A percentile compares a stretch with the other conserved stretches of the same genome.
phyloP scores from a whole-genome alignment of 2,797 vertebrate genomes.

The Brotula barbata region DNA sequence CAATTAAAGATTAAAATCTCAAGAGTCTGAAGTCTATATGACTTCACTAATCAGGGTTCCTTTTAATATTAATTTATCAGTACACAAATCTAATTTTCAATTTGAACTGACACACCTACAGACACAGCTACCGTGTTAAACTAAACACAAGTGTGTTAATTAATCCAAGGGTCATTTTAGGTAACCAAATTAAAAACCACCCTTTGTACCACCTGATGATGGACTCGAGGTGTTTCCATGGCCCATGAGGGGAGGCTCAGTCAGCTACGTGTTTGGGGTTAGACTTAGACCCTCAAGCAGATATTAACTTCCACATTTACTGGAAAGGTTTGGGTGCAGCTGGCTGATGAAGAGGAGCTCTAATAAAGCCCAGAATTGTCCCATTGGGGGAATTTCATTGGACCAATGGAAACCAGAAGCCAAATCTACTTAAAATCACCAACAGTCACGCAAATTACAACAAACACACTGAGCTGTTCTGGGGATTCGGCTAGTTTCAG shows the following conservation, averaged over 20 bases:
- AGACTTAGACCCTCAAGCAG: not conserved
- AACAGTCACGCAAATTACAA: slow-evolving; percentile 3
- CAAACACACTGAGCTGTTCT: not conserved
- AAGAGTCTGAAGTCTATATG: too few species aligned
- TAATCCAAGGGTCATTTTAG: not conserved
- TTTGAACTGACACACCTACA: not conserved
- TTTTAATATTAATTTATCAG: not conserved
- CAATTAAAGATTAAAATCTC: too few species aligned
- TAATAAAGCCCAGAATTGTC: slow-evolving; percentile 15
- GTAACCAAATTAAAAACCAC: not conserved
- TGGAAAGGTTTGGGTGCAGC: slow-evolving; percentile 9
- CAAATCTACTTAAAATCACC: not conserved
- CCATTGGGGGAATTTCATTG: slow-evolving; percentile 9
- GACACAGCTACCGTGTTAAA: not conserved
- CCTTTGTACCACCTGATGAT: not conserved
- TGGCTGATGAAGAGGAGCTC: not conserved
- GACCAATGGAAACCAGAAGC: slow-evolving; percentile 5
- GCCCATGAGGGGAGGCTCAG: not conserved
- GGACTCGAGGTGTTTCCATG: not conserved
- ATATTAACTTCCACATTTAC: slow-evolving; percentile 26
- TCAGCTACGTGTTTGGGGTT: not conserved
- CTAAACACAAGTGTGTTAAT: too few species aligned
- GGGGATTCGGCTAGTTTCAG: not conserved
- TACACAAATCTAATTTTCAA: too few species aligned
- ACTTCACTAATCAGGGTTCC: too few species aligned